Evolutionary conservation across 2,888 invertebrate genomes (phyloP), one percentile per base, ranked within the genome.

Genomic region (Chymomyza amoena): DNA sequence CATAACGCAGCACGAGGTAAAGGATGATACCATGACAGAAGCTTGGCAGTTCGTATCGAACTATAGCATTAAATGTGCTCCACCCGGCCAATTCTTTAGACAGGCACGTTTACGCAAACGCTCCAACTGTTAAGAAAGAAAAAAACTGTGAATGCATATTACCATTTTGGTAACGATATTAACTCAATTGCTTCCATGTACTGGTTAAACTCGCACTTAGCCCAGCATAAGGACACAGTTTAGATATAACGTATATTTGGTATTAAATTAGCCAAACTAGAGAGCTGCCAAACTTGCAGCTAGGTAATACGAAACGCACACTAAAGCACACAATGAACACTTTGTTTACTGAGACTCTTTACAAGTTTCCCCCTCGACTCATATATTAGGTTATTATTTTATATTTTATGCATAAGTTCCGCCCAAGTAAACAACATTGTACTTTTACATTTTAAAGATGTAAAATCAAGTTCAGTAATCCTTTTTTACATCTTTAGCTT

Each of bases 1-100:
- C 65, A 93, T 94, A 28, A 93, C 94, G 0, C 92, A 93, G 69
- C 94, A 94, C 83, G 93, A 93, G 78, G 90, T 94, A 16, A 93
- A 91, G 72, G 92, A 92, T 20, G 90, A 92, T 20, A 91, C 89
- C 70, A 93, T 94, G 92, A 89, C 92, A 61, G 90, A 91, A 36
- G 89, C 90, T 5, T 92, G 92, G 78, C 85, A 87, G 16, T 89
- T 86, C 67, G 89, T 91, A 15, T 85, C 84, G 6, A 91, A 92
- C 75, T 80, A 86, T 64, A 90, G 88, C 60, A 87, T 87, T 56
- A 79, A 81, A 54, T 92, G 92, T 73, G 81, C 90, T 32, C 87
- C 89, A 45, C 91, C 91, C 18, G 89, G 86, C 50, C 89, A 85
- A 66, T 90, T 87, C 81, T 90, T 91, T 64, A 90, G 87, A 64